Percentiles rank a stretch among this genome's conserved stretches.
phyloP scores from a whole-genome alignment of 2,797 vertebrate genomes.

The Gila robusta region DNA sequence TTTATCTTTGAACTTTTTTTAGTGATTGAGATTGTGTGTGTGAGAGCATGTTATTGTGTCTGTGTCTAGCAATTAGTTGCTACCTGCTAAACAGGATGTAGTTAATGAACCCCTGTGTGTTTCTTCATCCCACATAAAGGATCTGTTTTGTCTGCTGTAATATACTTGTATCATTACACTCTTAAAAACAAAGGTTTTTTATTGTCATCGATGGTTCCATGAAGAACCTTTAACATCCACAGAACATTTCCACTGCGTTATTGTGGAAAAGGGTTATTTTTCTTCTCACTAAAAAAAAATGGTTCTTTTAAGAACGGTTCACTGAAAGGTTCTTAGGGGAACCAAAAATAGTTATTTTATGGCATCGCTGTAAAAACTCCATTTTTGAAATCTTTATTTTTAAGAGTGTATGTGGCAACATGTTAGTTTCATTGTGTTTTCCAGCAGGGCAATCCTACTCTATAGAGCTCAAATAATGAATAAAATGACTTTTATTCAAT shows the following conservation, averaged over 20 bases:
- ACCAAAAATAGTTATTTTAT: not conserved
- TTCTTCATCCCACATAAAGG: constrained; percentile 27
- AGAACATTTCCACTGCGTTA: not conserved
- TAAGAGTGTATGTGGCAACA: not conserved
- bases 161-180: not conserved
- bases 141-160: constrained; percentile 26
- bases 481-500: not conserved
- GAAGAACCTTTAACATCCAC: not conserved
- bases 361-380: not conserved
- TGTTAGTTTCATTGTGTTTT: not conserved
- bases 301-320: not conserved
- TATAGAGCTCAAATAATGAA: not conserved
- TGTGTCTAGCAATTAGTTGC: not conserved
- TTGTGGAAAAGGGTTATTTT: not conserved
- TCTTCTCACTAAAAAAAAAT: not conserved
- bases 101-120: constrained; percentile 47
- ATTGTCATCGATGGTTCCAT: not conserved
- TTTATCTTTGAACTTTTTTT: constrained; percentile 2
- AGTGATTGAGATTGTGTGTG: not conserved
- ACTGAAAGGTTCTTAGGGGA: not conserved
- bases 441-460: not conserved
- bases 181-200: not conserved
- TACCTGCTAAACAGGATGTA: constrained; percentile 56
- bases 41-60: not conserved
- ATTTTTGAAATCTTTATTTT: not conserved